Conservation (phyloP, 2,888 invertebrate genomes). For the Seladonia tumulorum region DNA sequence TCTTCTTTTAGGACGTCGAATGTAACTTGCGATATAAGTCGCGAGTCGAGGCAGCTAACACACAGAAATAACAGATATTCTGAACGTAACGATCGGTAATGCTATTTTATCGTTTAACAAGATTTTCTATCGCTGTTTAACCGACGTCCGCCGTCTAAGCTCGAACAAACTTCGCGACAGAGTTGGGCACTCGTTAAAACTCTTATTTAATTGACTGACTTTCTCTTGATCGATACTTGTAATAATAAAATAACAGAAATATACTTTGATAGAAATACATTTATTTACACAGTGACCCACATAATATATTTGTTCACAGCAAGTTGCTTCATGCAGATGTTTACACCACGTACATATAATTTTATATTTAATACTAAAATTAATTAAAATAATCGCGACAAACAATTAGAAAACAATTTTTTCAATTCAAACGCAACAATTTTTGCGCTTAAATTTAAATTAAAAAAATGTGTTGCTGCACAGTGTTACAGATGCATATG, state of each 20-base stretch:
- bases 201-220: neutral
- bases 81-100: constrained; percentile 46
- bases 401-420: neutral
- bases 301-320: neutral
- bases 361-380: neutral
- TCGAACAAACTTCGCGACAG: constrained; percentile 33
- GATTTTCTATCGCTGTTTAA: constrained; percentile 55
- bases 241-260: neutral
- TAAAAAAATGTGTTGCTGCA: neutral
- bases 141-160: constrained; percentile 38
- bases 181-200: neutral
- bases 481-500: neutral
- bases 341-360: neutral
- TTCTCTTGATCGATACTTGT: neutral
- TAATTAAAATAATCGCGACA: too few species aligned
- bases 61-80: constrained; percentile 54
- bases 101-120: constrained; percentile 65
- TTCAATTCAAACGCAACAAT: neutral
- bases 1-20: constrained; percentile 60
- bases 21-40: constrained; percentile 41
- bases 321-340: neutral
- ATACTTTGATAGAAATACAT: neutral
- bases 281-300: neutral
- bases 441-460: neutral
- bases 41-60: constrained; percentile 73